Conservation (phyloP, 2,888 invertebrate genomes). For the Temnothorax rugatulus region DNA sequence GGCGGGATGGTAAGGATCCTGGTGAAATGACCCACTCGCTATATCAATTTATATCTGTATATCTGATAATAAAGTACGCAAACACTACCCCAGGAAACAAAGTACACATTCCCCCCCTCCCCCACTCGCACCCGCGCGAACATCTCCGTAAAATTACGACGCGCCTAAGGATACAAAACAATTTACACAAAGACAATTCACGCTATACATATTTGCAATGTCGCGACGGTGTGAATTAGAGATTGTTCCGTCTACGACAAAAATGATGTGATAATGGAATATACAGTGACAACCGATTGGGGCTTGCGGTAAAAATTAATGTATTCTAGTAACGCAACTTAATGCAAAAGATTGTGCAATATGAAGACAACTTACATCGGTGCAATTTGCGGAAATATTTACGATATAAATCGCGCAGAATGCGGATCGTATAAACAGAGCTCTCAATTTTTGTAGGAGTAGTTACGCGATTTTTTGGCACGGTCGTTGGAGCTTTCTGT, state of each 20-base stretch:
- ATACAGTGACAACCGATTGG: background rate
- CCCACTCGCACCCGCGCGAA: constrained; percentile 16
- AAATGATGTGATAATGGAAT: background rate
- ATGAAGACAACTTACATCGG: background rate
- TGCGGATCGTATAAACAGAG: background rate
- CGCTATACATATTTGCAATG: background rate
- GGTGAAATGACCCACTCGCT: constrained; percentile 40
- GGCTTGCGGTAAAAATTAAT: background rate
- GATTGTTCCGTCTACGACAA: background rate
- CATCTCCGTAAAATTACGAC: constrained; percentile 9
- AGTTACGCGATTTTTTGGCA: background rate
- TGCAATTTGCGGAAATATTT: background rate
- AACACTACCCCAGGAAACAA: constrained; percentile 26
- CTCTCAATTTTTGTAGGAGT: background rate
- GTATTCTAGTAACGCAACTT: background rate
- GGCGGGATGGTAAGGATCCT: constrained; percentile 39
- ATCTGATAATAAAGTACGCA: constrained; percentile 59
- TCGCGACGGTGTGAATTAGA: constrained; percentile 34
- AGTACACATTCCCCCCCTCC: constrained; percentile 23
- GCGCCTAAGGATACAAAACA: constrained; percentile 30
- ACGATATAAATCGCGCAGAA: background rate
- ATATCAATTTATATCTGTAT: constrained; percentile 41
- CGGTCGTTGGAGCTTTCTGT: constrained; percentile 19
- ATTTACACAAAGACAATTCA: constrained; percentile 29
- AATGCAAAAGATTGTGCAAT: background rate